phyloP scores from a whole-genome alignment of 2,797 vertebrate species.

The Sebastiscus tertius region DNA sequence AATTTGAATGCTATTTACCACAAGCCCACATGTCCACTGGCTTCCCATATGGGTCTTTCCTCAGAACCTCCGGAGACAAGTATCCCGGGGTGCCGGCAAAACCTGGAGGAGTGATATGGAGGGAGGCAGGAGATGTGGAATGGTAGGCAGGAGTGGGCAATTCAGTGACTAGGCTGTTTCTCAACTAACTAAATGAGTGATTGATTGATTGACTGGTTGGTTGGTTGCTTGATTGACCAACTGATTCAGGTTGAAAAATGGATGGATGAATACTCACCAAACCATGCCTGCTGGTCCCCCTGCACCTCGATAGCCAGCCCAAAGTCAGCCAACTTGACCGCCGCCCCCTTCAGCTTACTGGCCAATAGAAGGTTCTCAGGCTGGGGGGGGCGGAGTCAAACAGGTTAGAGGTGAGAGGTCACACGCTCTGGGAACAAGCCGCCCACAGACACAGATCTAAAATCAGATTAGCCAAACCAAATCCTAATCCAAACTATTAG shows the following conservation, averaged over 20 bases:
- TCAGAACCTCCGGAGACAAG: constrained; percentile 95
- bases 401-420: constrained; percentile 81
- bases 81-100: constrained; percentile 98
- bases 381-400: constrained; percentile 86
- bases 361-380: constrained; percentile 98
- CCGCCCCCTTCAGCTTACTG: constrained; percentile 97
- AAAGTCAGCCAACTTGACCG: constrained; percentile 98
- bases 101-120: constrained; percentile 80
- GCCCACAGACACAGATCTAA: constrained; percentile 80
- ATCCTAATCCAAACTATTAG: constrained; percentile 70
- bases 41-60: constrained; percentile 98
- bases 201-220: constrained; percentile 11
- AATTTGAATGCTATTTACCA: constrained; percentile 84
- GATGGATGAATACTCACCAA: constrained; percentile 88
- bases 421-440: constrained; percentile 71
- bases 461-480: constrained; percentile 78
- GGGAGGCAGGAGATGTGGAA: constrained; percentile 44
- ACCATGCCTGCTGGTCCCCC: constrained; percentile 99
- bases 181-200: constrained; percentile 18
- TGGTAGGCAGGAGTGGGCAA: constrained; percentile 19
- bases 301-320: constrained; percentile 98
- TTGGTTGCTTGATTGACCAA: constrained; percentile 17
- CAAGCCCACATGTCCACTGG: constrained; percentile 99
- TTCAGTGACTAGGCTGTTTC: constrained; percentile 9
- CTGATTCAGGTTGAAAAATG: constrained; percentile 53